Evolutionary conservation across 2,113 vertebrate species (phyloP).

Genomic region (Cyprinus carpio): DNA sequence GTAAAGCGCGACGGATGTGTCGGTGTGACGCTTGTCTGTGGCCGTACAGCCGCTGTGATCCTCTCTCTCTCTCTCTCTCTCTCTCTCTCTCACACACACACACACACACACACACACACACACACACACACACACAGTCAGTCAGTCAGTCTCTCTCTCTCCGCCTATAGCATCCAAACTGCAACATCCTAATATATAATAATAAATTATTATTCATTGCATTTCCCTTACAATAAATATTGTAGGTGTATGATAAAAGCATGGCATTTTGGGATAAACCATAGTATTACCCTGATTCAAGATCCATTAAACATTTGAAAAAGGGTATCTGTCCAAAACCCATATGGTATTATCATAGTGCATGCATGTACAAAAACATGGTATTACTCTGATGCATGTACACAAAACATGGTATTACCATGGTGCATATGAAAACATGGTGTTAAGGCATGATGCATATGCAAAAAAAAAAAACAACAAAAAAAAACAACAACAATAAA

Average conservation of each 20-base stretch:
- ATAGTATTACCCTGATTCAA: not conserved
- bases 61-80: not conserved
- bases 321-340: not conserved
- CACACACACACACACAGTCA: no score
- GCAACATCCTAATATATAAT: not conserved
- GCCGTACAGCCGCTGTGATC: not conserved
- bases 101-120: no score
- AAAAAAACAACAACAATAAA: no score
- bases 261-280: not conserved
- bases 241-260: not conserved
- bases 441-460: no score
- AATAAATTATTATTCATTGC: not conserved
- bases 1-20: slow-evolving; percentile 26
- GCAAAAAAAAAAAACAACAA: no score
- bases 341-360: not conserved
- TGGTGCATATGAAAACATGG: no score
- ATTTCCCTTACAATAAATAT: not conserved
- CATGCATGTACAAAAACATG: not conserved
- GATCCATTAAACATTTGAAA: not conserved
- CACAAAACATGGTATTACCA: no score
- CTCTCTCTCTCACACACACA: not conserved
- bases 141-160: slow-evolving; percentile 40
- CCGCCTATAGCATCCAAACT: not conserved
- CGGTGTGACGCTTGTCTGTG: slow-evolving; percentile 10
- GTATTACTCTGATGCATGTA: no score